Evolutionary conservation across 2,113 vertebrate species (phyloP).

Genomic region (Promerops cafer): DNA sequence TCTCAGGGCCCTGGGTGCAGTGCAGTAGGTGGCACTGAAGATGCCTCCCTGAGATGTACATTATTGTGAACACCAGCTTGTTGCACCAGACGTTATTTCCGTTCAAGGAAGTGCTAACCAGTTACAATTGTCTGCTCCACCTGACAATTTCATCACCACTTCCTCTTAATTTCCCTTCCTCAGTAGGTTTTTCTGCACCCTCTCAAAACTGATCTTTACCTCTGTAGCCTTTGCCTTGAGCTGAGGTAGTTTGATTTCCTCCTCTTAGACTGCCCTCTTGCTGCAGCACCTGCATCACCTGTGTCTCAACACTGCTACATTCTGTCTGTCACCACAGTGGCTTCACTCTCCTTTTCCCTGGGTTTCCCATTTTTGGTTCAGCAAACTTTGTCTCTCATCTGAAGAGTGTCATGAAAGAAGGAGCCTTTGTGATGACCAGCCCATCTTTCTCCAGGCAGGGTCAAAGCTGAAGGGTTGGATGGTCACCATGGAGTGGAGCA

Average conservation of each 20-base stretch:
- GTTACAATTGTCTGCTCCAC: not conserved
- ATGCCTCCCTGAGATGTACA: not conserved
- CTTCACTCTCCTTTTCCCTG: not conserved
- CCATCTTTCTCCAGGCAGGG: not conserved
- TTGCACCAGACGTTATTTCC: not conserved
- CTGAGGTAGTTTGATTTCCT: not conserved
- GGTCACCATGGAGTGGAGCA: not conserved
- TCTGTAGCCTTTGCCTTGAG: not conserved
- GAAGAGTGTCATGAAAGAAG: not conserved
- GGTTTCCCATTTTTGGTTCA: not conserved
- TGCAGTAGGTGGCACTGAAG: not conserved
- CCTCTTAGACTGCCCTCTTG: not conserved
- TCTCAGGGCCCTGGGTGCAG: not conserved
- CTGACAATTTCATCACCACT: not conserved
- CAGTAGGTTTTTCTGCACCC: not conserved
- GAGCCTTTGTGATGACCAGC: not conserved
- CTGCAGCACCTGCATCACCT: not conserved
- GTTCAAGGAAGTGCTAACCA: not conserved
- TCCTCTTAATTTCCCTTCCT: not conserved
- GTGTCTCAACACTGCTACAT: not conserved
- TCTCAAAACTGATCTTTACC: not conserved
- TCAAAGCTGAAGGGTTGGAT: not conserved
- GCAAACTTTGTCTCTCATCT: not conserved
- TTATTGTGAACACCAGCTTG: not conserved
- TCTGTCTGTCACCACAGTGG: not conserved